Evolutionary conservation across 1,140 invertebrate species (phyloP), one percentile per base, ranked within the genome.

Genomic region (Lepidurus apus): DNA sequence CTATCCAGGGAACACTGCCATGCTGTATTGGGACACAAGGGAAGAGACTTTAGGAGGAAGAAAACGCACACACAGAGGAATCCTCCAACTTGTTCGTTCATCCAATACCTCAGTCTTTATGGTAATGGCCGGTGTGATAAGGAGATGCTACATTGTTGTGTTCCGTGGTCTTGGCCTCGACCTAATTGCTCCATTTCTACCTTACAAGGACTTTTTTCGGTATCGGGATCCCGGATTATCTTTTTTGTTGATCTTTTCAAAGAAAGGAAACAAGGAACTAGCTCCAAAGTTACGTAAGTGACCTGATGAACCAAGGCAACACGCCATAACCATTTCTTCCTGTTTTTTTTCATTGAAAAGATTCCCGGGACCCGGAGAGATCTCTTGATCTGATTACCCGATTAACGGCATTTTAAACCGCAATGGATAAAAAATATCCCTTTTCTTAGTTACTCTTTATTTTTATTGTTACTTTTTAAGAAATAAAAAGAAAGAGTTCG

Each of bases 131-230:
- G 53, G 21, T n/a, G 13, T 8, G 13, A 65, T 13, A 65, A 17
- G 21, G 53, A 65, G 53, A 65, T 65, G 53, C 53, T 65, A 65
- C 53, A 65, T 65, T 65, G 8, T 21, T 65, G 34, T 34, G 53
- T 65, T 65, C 53, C 53, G 53, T 65, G 13, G 53, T 65, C 53
- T 65, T 65, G 53, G 53, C 53, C 53, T 65, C 53, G 53, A 65
- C 53, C 53, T 65, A 65, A 65, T 65, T 65, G 53, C n/a, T 65
- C 53, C 53, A 65, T 65, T 65, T 65, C 53, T 65, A 21, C 53
- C 53, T 13, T 21, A 65, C 53, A 65, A 65, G 53, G 53, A 65
- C 53, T n/a, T n/a, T 65, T 65, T 65, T 65, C 13, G 17, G 17
- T 21, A 65, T 17, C 9, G 3, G 0, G 53, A 65, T 7, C 6